Conservation (phyloP, 2,888 invertebrate species). For the Drosophila pegasa region DNA sequence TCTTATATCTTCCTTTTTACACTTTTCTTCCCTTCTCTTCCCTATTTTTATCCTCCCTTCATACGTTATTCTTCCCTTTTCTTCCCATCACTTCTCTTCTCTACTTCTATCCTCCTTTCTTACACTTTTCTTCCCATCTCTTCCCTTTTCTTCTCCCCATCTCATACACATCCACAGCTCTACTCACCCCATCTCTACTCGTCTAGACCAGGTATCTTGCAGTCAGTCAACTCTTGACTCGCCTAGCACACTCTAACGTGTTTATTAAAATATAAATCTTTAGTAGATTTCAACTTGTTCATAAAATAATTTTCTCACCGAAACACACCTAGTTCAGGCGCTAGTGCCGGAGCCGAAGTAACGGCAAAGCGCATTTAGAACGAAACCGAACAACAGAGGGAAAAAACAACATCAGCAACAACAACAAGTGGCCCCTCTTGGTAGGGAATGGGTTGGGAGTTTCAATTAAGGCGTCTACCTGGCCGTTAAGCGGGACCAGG, state of each 20-base stretch:
- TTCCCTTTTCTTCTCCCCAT: not conserved
- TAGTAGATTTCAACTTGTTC: conserved; percentile 32
- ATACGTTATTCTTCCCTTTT: not conserved
- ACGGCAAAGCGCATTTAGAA: conserved; percentile 74
- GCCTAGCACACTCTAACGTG: not conserved
- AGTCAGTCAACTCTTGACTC: not conserved
- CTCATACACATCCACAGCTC: no score
- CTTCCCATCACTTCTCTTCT: no score
- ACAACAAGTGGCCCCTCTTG: conserved; percentile 31
- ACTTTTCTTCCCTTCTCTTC: no score
- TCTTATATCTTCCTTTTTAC: no score
- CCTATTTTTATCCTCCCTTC: no score
- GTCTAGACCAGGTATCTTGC: not conserved
- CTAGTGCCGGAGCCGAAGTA: conserved; percentile 30
- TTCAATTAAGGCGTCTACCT: conserved; percentile 72
- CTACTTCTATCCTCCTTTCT: not conserved
- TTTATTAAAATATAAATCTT: conserved; percentile 32
- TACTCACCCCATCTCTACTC: not conserved
- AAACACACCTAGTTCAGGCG: conserved; percentile 55
- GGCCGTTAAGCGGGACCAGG: conserved; percentile 59
- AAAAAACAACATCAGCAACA: not conserved
- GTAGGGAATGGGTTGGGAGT: not conserved
- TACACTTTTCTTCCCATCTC: not conserved
- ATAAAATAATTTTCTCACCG: conserved; percentile 63
- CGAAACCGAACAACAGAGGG: conserved; percentile 25